These are phyloP conservation scores for Poecilia picta DNA, from an alignment of 2,797 vertebrate genomes.

Conservation along the genomic window DNA sequence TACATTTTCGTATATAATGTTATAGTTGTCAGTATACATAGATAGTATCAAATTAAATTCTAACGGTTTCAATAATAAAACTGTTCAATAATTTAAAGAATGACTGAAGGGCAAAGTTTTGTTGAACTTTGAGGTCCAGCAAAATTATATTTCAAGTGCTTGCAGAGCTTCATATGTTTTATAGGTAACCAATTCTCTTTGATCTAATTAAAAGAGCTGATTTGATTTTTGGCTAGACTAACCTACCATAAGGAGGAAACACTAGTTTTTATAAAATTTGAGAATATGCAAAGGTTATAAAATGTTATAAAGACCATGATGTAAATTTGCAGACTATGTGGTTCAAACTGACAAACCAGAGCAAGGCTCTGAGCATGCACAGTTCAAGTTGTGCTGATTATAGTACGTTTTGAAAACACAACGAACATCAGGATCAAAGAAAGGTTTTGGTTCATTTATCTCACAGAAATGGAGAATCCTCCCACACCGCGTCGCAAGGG, in stretches of 20 bases:
- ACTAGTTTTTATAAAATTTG: slow-evolving; percentile 17
- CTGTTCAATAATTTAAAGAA: neutral
- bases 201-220: slow-evolving; percentile 10
- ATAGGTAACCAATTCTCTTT: slow-evolving; percentile 3
- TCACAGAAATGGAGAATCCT: slow-evolving; percentile 52
- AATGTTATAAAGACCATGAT: slow-evolving; percentile 42
- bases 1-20: no score
- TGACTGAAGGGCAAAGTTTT: neutral
- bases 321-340: slow-evolving; percentile 51
- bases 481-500: slow-evolving; percentile 31
- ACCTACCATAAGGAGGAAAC: slow-evolving; percentile 19
- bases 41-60: neutral
- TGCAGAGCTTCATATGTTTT: neutral
- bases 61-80: neutral
- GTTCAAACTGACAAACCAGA: slow-evolving; percentile 57
- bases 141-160: neutral
- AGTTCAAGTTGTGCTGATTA: slow-evolving; percentile 57
- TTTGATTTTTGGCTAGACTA: slow-evolving; percentile 14
- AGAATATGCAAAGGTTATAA: slow-evolving; percentile 33
- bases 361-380: slow-evolving; percentile 35
- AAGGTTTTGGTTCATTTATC: slow-evolving; percentile 50
- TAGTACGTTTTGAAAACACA: slow-evolving; percentile 55
- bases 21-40: neutral
- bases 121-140: neutral
- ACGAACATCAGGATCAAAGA: slow-evolving; percentile 65